Base-by-base conservation (phyloP, 1,140 invertebrate genomes). In the Xylocopa sonorina region DNA sequence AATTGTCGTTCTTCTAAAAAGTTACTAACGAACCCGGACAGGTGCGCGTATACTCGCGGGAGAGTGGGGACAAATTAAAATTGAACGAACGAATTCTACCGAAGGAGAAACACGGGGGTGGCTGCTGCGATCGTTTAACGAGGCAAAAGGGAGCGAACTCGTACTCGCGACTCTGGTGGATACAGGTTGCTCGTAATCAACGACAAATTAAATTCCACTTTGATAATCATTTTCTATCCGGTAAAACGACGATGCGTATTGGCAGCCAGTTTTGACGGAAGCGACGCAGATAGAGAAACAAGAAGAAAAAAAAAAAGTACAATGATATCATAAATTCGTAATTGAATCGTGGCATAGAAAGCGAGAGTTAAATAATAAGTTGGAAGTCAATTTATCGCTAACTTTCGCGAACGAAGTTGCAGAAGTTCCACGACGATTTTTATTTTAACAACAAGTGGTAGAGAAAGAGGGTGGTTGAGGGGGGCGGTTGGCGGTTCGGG, bases 121-220 rank as follows among this genome's bases (percentile, higher is more conserved):
- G n/a, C n/a, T 6, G 6, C n/a, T 2, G 24, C 12, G 43, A 32
- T 66, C 46, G 29, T 48, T 29, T 12, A 48, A 48, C 7, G 14
- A 66, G n/a, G 18, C 9, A n/a, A 48, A 14, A 21, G 4, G 34
- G 16, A 24, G 7, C 21, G n/a, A n/a, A n/a, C n/a, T n/a, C 51
- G 50, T 27, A 43, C 38, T 18, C 18, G 21, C 32, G 29, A 32
- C 18, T 60, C 57, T 24, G 14, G 6, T n/a, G n/a, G n/a, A n/a
- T 7, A 4, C 6, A 16, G 16, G 3, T 21, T 38, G 32, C n/a
- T 48, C 10, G 4, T 34, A 68, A 51, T 9, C 21, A 34, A 51
- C 21, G 64, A 50, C 29, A 68, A 68, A 51, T 51, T n/a, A 51
- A 50, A 2, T 51, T 38, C 64, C 46, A n/a, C 18, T 67, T 67